Conservation (phyloP, 2,888 invertebrate species). For the Mesopsocus fuscifrons region DNA sequence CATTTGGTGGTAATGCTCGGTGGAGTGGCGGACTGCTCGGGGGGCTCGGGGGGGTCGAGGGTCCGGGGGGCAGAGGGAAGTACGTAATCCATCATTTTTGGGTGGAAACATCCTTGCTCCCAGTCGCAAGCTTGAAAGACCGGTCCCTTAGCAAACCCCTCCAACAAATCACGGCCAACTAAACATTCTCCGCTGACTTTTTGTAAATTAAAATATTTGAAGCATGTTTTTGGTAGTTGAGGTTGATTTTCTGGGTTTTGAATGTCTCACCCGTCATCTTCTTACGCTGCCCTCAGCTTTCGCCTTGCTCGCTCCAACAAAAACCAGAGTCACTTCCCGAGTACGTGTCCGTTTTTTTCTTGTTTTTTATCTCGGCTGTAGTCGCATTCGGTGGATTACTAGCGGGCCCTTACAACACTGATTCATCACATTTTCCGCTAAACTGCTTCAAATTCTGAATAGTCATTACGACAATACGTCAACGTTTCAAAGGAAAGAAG, state of each 20-base stretch:
- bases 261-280: background rate
- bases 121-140: background rate
- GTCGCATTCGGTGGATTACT: too few species aligned
- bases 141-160: too few species aligned
- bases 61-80: conserved; percentile 7
- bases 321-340: conserved; percentile 5
- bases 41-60: too few species aligned
- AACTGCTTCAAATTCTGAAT: too few species aligned
- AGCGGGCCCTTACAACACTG: too few species aligned
- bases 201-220: conserved; percentile 9
- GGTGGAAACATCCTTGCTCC: conserved; percentile 6
- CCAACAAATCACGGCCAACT: too few species aligned
- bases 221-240: background rate
- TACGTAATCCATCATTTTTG: conserved; percentile 10
- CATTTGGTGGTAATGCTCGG: too few species aligned
- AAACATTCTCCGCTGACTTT: background rate
- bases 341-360: conserved; percentile 2
- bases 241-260: background rate
- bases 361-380: background rate
- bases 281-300: background rate
- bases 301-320: background rate
- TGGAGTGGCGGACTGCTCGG: too few species aligned
- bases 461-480: too few species aligned
- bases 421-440: too few species aligned
- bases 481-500: too few species aligned